Base-by-base conservation (phyloP, 92 coral and sea anemone species). In the Heteractis magnifica region DNA sequence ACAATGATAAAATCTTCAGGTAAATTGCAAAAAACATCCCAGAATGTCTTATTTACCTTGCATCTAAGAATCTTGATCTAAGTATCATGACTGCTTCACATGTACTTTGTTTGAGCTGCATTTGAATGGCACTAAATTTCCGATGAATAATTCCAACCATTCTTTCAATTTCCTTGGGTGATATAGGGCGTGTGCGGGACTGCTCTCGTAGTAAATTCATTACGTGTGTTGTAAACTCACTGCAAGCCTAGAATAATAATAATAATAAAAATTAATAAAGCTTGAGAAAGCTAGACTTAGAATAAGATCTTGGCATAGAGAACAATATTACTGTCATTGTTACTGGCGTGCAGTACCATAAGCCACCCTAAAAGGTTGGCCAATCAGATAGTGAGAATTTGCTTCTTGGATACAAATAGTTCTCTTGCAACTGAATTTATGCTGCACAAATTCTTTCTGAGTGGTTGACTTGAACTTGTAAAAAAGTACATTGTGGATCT, bases 31-130 rank as follows among this genome's bases (percentile, higher is more conserved):
- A 5, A 5, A 18, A 19, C 16, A 64, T 64, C 16, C 4, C 4
- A 68, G 26, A 14, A 3, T 14, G 8, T 21, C 85, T 71, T 79
- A 34, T 34, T 34, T 34, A 96, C 99, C 99, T 97, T 83, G 99
- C 99, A 94, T 97, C 99, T 52, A 97, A 86, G 79, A 97, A 97
- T 26, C 99, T 77, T 83, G 99, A 97, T 70, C 99, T 92, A 82
- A 97, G 86, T 51, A 97, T 97, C 99, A 97, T 97, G 15, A 97
- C 99, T 71, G 99, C 99, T 73, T 97, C 99, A 89, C 99, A 97
- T 19, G 99, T 97, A 70, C 99, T 97, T 87, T 97, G 99, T 71
- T 97, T 97, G 48, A 97, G 93, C 77, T 97, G 99, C 99, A 97
- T 97, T 88, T 97, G 99, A 58, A 97, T 97, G 56, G 99, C 99